Evolutionary conservation across 2,888 invertebrate genomes (phyloP), one percentile per base, ranked within the genome.

Genomic region (Cotesia congregata): DNA sequence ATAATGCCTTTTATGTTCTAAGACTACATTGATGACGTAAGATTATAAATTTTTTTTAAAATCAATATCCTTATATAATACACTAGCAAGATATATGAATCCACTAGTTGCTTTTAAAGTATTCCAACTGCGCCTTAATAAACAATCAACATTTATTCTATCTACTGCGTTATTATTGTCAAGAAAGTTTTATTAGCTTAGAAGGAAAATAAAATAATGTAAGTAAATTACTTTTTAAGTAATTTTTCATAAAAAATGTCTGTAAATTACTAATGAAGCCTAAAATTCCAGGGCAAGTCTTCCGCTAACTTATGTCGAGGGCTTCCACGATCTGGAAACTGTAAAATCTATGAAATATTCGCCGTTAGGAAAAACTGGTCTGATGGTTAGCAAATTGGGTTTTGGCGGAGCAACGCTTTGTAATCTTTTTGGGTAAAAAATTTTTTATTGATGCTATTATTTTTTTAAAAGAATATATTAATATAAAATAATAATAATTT

Each of bases 331-430:
- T 88, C 91, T 91, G 81, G 89, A 90, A 61, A 89, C 90, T 40
- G 92, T 94, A 0, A 88, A 89, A 74, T 90, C 91, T 83, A 96
- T 97, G 95, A 92, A 92, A 85, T 97, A 95, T 87, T 92, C 92
- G 75, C 83, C 90, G 69, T 91, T 97, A 12, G 97, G 95, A 0
- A 92, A 91, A 78, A 97, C 97, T 0, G 94, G 93, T 60, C 87
- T 96, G 80, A 87, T 91, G 77, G 91, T 96, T 39, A 96, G 96
- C 1, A 92, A 93, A 84, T 85, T 96, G 67, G 92, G 95, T 50
- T 89, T 95, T 60, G 96, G 96, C 15, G 93, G 94, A 67, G 96
- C 93, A 9, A 92, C 94, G 2, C 93, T 96, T 79, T 94, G 94
- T 82, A 91, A 92, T 78, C 91, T 93, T 83, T 95, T 95, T 88